Conservation (phyloP, 2,113 vertebrate species). For the Microcebus jonahi region DNA sequence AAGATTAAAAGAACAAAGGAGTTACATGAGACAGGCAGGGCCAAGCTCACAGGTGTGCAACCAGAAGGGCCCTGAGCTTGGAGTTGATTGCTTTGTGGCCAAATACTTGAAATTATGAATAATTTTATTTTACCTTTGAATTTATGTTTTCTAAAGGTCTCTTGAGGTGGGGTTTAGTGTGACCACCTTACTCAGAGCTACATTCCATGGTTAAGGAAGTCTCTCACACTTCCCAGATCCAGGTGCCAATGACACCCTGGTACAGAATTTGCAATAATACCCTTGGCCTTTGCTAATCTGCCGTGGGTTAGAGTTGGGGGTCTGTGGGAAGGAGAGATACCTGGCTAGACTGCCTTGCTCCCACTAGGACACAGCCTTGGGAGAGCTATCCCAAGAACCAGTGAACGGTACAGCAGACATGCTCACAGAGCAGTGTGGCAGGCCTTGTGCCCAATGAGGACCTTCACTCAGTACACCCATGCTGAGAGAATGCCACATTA, state of each 20-base stretch:
- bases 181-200: not conserved
- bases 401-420: not conserved
- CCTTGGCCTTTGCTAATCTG: not conserved
- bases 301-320: not conserved
- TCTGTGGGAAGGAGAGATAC: not conserved
- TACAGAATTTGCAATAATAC: not conserved
- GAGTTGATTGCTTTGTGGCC: not conserved
- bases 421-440: not conserved
- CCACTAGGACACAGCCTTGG: too few relatives aligned
- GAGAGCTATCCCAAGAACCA: not conserved
- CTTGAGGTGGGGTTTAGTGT: not conserved
- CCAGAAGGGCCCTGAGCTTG: not conserved
- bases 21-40: too few relatives aligned
- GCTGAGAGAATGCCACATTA: not conserved
- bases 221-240: not conserved
- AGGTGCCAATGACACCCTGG: too few relatives aligned
- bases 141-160: not conserved
- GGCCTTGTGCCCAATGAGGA: not conserved
- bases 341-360: not conserved
- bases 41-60: rapidly evolving
- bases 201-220: not conserved
- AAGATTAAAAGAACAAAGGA: too few relatives aligned
- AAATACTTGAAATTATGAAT: not conserved
- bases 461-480: not conserved
- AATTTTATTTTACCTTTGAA: not conserved